A percentile compares a stretch with the other conserved stretches of the same genome.
Conservation (phyloP, 2,113 vertebrate genomes). For the Eptesicus fuscus region DNA sequence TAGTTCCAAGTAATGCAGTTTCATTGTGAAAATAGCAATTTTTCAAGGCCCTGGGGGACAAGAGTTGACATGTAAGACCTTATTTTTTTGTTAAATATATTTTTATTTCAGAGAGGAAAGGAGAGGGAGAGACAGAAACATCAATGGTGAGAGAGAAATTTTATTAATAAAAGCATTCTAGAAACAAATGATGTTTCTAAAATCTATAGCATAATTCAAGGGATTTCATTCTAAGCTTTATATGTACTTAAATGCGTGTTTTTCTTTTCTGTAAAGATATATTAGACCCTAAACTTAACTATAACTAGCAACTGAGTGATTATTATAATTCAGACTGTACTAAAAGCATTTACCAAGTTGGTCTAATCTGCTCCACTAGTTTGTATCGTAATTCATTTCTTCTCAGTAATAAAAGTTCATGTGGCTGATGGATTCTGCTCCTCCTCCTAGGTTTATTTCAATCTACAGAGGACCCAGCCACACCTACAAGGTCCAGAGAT, state of each 20-base stretch:
- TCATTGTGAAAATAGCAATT: not conserved
- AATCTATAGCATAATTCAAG: not conserved
- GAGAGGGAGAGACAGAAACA: too few species aligned
- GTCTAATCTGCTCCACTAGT: not conserved
- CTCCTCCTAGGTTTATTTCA: conserved; percentile 88
- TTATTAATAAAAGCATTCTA: not conserved
- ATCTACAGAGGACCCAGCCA: conserved; percentile 97
- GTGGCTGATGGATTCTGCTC: conserved; percentile 10
- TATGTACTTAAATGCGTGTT: not conserved
- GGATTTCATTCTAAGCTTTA: not conserved
- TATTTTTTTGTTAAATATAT: not conserved
- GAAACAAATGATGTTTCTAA: not conserved
- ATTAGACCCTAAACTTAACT: not conserved
- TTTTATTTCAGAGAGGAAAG: too few species aligned
- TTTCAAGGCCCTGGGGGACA: not conserved
- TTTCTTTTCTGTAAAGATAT: not conserved
- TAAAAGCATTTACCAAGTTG: not conserved
- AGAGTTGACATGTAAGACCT: not conserved
- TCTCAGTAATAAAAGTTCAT: not conserved
- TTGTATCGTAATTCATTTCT: not conserved
- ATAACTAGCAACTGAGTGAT: not conserved
- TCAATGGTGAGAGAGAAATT: not conserved
- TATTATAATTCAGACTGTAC: not conserved
- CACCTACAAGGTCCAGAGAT: conserved; percentile 96
- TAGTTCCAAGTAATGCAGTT: not conserved